These are phyloP conservation scores for human DNA, from an alignment of 2,113 vertebrate genomes.

Conservation along the genomic window GRCh38 chr7:5349501-5350000, in stretches of 20 bases:
- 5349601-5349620: constrained; percentile 93
- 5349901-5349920: neutral
- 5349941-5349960: constrained; percentile 53
- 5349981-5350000: constrained; percentile 37
- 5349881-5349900: neutral
- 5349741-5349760: constrained; percentile 92
- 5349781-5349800: constrained; percentile 94
- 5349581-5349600: constrained; percentile 98
- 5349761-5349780: constrained; percentile 96
- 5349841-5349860: constrained; percentile 96
- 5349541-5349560: constrained; percentile 81
- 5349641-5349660: constrained; percentile 97
- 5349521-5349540: constrained; percentile 72
- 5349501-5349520: constrained; percentile 65
- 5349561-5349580: constrained; percentile 86
- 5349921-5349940: neutral
- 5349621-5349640: constrained; percentile 96
- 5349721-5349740: constrained; percentile 99
- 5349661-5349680: constrained; percentile 97
- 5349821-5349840: constrained; percentile 91
- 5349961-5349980: constrained; percentile 37
- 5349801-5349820: constrained; percentile 95
- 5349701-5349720: constrained; percentile 97
- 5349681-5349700: constrained; percentile 96
- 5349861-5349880: neutral